phyloP scores from a whole-genome alignment of 2,113 vertebrate species.

The Epinephelus lanceolatus region DNA sequence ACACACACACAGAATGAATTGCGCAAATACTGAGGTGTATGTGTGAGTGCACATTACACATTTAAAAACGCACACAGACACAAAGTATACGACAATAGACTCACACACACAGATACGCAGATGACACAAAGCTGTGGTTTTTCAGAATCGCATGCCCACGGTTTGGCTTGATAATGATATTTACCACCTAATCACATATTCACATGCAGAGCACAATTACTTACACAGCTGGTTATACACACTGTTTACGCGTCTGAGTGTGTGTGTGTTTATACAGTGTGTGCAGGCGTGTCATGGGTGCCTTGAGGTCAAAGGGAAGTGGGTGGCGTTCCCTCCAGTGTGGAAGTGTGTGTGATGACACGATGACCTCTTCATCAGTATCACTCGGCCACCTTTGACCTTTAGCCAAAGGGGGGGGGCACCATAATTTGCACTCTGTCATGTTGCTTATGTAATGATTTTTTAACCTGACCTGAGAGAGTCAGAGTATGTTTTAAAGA shows the following conservation, averaged over 20 bases:
- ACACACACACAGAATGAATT: neutral
- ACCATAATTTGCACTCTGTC: neutral
- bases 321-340: conserved; percentile 34
- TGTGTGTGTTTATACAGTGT: conserved; percentile 6
- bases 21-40: neutral
- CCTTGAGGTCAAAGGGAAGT: conserved; percentile 63
- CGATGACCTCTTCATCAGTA: conserved; percentile 53
- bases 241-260: conserved; percentile 18
- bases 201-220: conserved; percentile 42
- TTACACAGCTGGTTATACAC: conserved; percentile 34
- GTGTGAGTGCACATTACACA: neutral
- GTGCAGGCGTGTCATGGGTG: conserved; percentile 5
- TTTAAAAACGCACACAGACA: conserved; percentile 22
- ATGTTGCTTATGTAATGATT: conserved; percentile 3
- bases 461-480: neutral
- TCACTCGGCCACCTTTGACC: conserved; percentile 54
- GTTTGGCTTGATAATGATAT: conserved; percentile 59
- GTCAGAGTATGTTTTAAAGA: neutral
- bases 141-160: conserved; percentile 45
- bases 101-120: neutral
- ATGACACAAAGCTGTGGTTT: conserved; percentile 25
- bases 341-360: conserved; percentile 77
- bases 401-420: conserved; percentile 2
- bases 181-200: conserved; percentile 65
- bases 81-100: neutral